phyloP scores from a whole-genome alignment of 2,888 invertebrate genomes.

The Eilema sororculum region DNA sequence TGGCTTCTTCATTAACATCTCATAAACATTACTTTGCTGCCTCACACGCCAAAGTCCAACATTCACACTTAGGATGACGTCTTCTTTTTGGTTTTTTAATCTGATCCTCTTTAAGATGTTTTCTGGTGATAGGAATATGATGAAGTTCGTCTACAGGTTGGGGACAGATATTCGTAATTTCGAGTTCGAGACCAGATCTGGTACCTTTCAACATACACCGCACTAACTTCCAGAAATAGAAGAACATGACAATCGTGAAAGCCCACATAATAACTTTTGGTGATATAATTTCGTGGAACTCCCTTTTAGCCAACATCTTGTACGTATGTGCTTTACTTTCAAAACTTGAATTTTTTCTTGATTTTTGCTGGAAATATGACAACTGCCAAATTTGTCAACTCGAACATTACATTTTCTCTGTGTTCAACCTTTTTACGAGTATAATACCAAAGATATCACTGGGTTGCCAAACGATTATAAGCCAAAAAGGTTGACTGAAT shows the following conservation, averaged over 20 bases:
- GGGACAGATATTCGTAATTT: not conserved
- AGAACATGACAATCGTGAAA: conserved; percentile 52
- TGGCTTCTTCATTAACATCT: too few species aligned
- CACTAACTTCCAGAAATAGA: conserved; percentile 59
- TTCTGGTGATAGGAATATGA: not conserved
- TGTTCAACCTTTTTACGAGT: not conserved
- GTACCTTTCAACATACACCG: conserved; percentile 38
- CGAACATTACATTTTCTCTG: not conserved
- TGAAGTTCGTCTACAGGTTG: not conserved
- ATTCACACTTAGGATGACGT: conserved; percentile 47
- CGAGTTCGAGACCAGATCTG: not conserved
- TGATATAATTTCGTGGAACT: conserved; percentile 49
- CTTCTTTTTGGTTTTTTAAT: conserved; percentile 52
- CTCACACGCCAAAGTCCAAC: conserved; percentile 17
- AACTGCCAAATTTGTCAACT: conserved; percentile 1
- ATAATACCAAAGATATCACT: not conserved
- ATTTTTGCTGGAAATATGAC: not conserved
- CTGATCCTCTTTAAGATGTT: not conserved
- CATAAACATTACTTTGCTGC: not conserved
- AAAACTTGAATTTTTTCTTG: conserved; percentile 7
- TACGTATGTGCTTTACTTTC: conserved; percentile 3
- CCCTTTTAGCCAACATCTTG: conserved; percentile 65
- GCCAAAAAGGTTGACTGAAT: not conserved
- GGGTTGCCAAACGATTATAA: not conserved
- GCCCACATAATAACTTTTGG: conserved; percentile 59